Base-by-base conservation (phyloP, 2,888 invertebrate species). In the Rotaria magnacalcarata region DNA sequence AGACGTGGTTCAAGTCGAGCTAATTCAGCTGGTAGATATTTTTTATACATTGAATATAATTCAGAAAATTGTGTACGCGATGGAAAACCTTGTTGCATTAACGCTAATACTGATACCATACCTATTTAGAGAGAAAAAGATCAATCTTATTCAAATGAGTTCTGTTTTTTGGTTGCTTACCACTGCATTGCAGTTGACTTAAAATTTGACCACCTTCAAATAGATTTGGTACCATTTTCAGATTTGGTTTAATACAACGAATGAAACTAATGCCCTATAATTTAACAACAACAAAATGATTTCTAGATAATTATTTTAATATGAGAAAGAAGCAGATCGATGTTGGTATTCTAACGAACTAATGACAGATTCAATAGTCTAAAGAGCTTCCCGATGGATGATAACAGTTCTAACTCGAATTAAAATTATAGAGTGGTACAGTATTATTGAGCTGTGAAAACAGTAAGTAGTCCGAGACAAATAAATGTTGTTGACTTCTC, bases 161-260 rank as follows among this genome's bases (percentile, higher is more conserved):
- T 75, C 6, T 27, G 10, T 7, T 43, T 43, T 75, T 7, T 75
- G 24, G 24, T 24, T 3, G 24, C 43, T 11, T 75, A 75, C 80
- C 80, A 90, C 88, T 3, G 43, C 97, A 97, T 91, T 97, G 95
- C 84, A 99, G 93, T 92, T 99, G 98, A 87, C 95, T 95, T 85
- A 98, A 93, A 89, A 97, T 96, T 87, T 96, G 93, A 58, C 94
- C 94, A 58, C 96, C 96, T 89, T 97, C 97, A 89, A 95, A 94
- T 88, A 93, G 93, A 88, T 94, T 94, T 87, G 95, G 94, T 47
- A 95, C 93, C 98, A 99, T 98, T 91, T 95, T 95, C 86, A 95
- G 94, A 92, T 99, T 99, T 0, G 98, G 98, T 92, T 99, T 99
- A 88, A 99, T 95, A 91, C 98, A 99, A 6, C 97, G 94, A 87